Evolutionary conservation across 2,113 vertebrate species (phyloP).

Genomic region (Lates calcarifer): DNA sequence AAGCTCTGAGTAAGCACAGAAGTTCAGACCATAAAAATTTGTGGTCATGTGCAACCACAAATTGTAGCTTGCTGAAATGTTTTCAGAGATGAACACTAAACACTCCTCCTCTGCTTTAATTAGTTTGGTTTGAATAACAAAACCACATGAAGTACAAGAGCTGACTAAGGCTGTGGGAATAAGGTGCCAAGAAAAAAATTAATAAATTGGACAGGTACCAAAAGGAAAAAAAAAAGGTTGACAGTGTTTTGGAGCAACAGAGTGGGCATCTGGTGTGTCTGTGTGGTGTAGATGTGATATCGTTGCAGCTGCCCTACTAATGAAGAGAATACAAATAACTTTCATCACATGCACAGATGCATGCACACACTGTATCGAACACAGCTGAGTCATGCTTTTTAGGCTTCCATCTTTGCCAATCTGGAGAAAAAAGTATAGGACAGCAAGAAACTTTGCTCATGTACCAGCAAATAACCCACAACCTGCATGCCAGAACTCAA

Average conservation of each 20-base stretch:
- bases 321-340: constrained; percentile 57
- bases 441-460: constrained; percentile 32
- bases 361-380: not conserved
- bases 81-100: constrained; percentile 30
- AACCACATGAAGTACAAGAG: constrained; percentile 24
- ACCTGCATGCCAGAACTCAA: constrained; percentile 14
- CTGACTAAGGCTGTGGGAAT: constrained; percentile 51
- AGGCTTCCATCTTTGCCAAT: constrained; percentile 10
- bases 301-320: constrained; percentile 63
- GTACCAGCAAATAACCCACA: constrained; percentile 16
- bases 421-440: not conserved
- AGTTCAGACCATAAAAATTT: constrained; percentile 15
- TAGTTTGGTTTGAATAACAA: constrained; percentile 53
- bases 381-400: constrained; percentile 44
- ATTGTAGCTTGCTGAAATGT: constrained; percentile 6
- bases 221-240: constrained; percentile 10
- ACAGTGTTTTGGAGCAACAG: constrained; percentile 53
- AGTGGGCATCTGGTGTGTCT: constrained; percentile 56
- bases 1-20: constrained; percentile 29
- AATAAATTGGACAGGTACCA: constrained; percentile 33
- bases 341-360: not conserved
- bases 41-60: constrained; percentile 24
- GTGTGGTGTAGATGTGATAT: constrained; percentile 60
- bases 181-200: constrained; percentile 45
- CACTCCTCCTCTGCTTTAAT: constrained; percentile 49